Evolutionary conservation across 2,888 invertebrate genomes (phyloP), one percentile per base, ranked within the genome.

Genomic region (Gymnocheta viridis): DNA sequence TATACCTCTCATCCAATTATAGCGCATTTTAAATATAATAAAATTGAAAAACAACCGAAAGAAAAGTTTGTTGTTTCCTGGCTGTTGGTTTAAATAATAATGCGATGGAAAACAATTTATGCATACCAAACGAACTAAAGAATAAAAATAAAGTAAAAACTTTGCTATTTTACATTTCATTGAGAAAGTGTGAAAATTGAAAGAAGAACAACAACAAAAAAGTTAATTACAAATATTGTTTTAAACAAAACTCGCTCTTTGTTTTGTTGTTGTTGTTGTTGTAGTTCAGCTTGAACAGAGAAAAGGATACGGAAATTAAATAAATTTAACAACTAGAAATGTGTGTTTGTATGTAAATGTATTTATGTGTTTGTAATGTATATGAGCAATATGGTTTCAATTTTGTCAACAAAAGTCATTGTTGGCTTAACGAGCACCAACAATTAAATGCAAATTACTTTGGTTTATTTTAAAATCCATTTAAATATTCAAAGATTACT

Each of bases 141-240:
- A 54, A 66, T 19, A 12, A 49, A 35, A n/a, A n/a, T n/a, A n/a
- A 35, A 69, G n/a, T 41, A 38, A 56, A 72, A 84, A 84, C 69
- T 81, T 77, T 73, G 27, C 62, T 69, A 54, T 54, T 73, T 70
- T 81, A 64, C 69, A 76, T 74, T 69, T 56, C 47, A 56, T 4
- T 80, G 72, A n/a, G 51, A 81, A 62, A 81, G 77, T 81, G 80
- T 81, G 47, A 81, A 77, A 77, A 77, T 64, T 84, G 62, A 47
- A 72, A 35, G 14, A 22, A 19, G 5, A n/a, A n/a, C n/a, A n/a
- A n/a, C 32, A 32, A 54, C 32, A 69, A 22, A 77, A 81, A 84
- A 81, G 60, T 81, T 84, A 84, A 84, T 74, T 79, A 81, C 73
- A 81, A 62, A 81, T 78, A 81, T 84, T 81, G 77, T 73, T 73